Percentiles rank a stretch among this genome's conserved stretches.
Conservation (phyloP, 2,888 invertebrate species). For the Sinhomidia bicolor region DNA sequence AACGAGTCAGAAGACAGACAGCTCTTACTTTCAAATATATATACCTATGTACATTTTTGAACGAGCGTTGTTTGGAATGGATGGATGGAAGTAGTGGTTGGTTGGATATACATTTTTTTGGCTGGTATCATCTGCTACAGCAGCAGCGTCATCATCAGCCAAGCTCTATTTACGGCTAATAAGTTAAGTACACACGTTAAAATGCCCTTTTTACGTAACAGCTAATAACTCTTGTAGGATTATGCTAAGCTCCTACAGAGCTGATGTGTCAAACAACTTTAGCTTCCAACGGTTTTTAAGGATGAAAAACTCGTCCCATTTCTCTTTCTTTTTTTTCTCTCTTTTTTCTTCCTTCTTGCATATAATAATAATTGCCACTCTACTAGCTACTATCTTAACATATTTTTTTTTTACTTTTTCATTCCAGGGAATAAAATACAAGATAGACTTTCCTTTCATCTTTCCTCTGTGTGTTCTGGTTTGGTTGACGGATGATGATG, state of each 20-base stretch:
- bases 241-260: slow-evolving; percentile 65
- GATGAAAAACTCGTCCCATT: slow-evolving; percentile 54
- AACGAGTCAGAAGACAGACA: not conserved
- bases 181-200: slow-evolving; percentile 59
- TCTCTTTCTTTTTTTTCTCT: slow-evolving; percentile 43
- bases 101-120: not conserved
- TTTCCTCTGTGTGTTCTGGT: not conserved
- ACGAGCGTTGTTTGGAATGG: too few relatives aligned
- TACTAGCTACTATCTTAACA: not conserved
- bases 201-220: slow-evolving; percentile 59
- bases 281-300: slow-evolving; percentile 60
- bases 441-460: slow-evolving; percentile 4
- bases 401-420: slow-evolving; percentile 35
- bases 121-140: slow-evolving; percentile 42
- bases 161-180: slow-evolving; percentile 56
- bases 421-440: slow-evolving; percentile 42
- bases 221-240: slow-evolving; percentile 71
- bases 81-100: not conserved
- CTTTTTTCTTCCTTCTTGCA: not conserved
- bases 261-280: slow-evolving; percentile 65
- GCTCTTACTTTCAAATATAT: not conserved
- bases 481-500: slow-evolving; percentile 57
- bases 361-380: slow-evolving; percentile 5
- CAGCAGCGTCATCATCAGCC: not conserved
- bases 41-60: too few relatives aligned